Evolutionary conservation across 2,113 vertebrate genomes (phyloP).

Genomic region (Poeciliopsis occidentalis): DNA sequence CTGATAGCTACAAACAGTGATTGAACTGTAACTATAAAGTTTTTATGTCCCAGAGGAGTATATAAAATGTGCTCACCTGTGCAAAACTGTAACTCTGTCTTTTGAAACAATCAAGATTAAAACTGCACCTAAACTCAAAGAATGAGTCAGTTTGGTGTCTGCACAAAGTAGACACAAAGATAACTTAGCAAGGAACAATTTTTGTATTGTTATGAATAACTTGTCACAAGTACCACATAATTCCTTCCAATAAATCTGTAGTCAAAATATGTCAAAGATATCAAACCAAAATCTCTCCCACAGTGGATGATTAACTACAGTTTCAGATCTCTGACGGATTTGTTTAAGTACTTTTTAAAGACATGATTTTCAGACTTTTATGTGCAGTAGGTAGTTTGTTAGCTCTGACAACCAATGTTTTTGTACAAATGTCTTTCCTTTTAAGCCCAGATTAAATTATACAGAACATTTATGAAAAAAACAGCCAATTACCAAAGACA

Average conservation of each 20-base stretch:
- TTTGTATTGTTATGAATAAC: too few relatives aligned
- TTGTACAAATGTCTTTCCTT: neutral
- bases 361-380: too few relatives aligned
- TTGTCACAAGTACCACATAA: neutral
- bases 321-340: too few relatives aligned
- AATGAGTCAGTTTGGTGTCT: neutral
- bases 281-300: too few relatives aligned
- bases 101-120: neutral
- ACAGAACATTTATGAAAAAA: neutral
- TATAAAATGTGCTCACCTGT: neutral
- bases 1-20: too few relatives aligned
- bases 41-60: too few relatives aligned
- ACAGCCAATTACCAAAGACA: neutral
- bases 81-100: neutral
- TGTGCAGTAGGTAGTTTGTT: too few relatives aligned
- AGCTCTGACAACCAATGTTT: too few relatives aligned
- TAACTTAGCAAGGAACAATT: neutral
- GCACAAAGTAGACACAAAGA: neutral
- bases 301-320: too few relatives aligned
- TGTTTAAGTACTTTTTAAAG: too few relatives aligned
- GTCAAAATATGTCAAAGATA: neutral
- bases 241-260: neutral
- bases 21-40: too few relatives aligned
- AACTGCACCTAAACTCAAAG: neutral
- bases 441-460: neutral